Evolutionary conservation across 2,888 invertebrate species (phyloP), one percentile per base, ranked within the genome.

Genomic region (Drosophila mayaguana): DNA sequence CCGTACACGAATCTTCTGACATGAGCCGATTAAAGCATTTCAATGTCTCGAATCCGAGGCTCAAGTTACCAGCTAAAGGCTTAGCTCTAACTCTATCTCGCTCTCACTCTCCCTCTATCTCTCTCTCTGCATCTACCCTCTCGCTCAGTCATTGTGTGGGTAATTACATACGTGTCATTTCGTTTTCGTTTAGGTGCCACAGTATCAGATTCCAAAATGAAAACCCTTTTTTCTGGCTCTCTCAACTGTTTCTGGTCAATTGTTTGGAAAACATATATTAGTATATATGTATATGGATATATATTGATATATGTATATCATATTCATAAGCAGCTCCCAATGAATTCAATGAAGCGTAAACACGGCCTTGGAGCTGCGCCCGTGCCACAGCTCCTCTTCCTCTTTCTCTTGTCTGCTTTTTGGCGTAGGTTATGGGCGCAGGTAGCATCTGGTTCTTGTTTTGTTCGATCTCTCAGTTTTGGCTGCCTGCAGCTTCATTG

Each of bases 21-120:
- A 91, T 92, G 92, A 92, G 92, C 92, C 92, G 92, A 92, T 92
- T 92, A 92, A 90, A 80, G 88, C 75, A 84, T 90, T 91, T 91
- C 83, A 82, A 88, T 85, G 91, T 91, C 89, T 91, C 84, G 76
- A 63, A 61, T 61, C 68, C 63, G 25, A 11, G 45, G 72, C 65
- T 92, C 91, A 78, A 86, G 88, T 92, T 92, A 86, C 87, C 83
- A 78, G 55, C 28, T 20, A 63, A 36, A 43, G 63, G 66, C 51
- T 56, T 66, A 65, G 25, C 61, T 65, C 36, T 38, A 32, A 11
- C 51, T 46, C 54, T 25, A 40, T 28, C 40, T 18, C 28, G 7
- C 42, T 20, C 18, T 20, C 32, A n/a, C 45, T 32, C 20, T 12
- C 46, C 54, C 42, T n/a, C 43, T 18, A n/a, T 18, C 18, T 8